Conservation (phyloP, 2,797 vertebrate genomes). For the Oreortyx pictus region DNA sequence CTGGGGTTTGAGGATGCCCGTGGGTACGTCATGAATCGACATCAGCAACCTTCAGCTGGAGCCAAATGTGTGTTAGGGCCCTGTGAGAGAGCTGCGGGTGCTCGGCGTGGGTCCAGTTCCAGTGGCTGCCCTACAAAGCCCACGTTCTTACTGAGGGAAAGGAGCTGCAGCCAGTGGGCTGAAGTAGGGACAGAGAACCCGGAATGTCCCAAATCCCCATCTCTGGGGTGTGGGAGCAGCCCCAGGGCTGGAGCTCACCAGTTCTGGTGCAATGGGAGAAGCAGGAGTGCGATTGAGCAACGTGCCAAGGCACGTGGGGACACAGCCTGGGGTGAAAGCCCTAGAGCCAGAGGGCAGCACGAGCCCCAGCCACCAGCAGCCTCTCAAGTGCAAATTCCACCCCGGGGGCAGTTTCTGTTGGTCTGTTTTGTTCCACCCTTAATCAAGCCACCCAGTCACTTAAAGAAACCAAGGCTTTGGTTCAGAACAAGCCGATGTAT, state of each 20-base stretch:
- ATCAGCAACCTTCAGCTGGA: accelerated
- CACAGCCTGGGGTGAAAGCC: not conserved
- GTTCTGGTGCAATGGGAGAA: not conserved
- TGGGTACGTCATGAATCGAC: not conserved
- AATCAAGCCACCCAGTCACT: not conserved
- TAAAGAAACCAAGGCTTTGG: not conserved
- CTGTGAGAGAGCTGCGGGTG: accelerated
- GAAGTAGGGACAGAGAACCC: not conserved
- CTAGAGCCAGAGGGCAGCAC: not conserved
- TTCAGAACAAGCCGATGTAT: not conserved
- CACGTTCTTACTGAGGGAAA: not conserved
- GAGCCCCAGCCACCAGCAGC: not conserved
- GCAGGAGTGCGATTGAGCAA: not conserved
- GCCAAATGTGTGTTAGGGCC: not conserved
- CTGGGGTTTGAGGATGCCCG: not conserved
- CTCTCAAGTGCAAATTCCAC: not conserved
- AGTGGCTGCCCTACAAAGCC: accelerated
- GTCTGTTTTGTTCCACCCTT: not conserved
- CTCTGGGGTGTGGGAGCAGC: not conserved
- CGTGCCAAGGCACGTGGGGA: accelerated
- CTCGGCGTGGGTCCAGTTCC: accelerated
- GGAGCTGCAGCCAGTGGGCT: not conserved
- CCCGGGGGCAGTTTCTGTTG: not conserved
- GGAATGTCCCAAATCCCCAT: not conserved
- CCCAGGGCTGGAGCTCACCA: not conserved